Conservation (phyloP, 2,113 vertebrate species). For the Fukomys damarensis region DNA sequence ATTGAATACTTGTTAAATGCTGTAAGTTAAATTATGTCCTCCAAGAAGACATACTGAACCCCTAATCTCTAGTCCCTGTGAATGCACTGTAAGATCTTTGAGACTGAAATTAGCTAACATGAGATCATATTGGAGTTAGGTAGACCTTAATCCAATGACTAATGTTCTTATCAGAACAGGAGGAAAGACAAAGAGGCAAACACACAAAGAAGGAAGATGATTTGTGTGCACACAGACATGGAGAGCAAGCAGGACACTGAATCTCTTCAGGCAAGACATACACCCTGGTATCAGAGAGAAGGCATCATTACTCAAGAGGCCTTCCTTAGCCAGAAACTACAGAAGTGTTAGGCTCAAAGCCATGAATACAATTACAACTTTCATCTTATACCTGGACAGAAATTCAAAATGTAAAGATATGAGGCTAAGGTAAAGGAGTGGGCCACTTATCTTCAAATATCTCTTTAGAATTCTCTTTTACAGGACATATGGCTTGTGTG, state of each 20-base stretch:
- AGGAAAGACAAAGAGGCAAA: background rate
- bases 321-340: background rate
- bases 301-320: background rate
- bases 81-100: background rate
- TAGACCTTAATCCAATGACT: background rate
- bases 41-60: background rate
- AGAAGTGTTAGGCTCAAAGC: background rate
- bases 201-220: background rate
- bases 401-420: background rate
- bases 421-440: background rate
- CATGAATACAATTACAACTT: background rate
- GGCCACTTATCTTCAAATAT: background rate
- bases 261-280: background rate
- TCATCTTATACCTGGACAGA: background rate
- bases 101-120: background rate
- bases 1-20: background rate
- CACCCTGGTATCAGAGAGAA: background rate
- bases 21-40: background rate
- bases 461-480: background rate
- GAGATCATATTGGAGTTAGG: background rate
- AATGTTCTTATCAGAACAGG: background rate
- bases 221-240: accelerated
- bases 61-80: background rate
- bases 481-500: background rate
- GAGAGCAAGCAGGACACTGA: accelerated